These are phyloP conservation scores for Odocoileus hemionus DNA, from an alignment of 2,113 vertebrate species.

Conservation along the genomic window DNA sequence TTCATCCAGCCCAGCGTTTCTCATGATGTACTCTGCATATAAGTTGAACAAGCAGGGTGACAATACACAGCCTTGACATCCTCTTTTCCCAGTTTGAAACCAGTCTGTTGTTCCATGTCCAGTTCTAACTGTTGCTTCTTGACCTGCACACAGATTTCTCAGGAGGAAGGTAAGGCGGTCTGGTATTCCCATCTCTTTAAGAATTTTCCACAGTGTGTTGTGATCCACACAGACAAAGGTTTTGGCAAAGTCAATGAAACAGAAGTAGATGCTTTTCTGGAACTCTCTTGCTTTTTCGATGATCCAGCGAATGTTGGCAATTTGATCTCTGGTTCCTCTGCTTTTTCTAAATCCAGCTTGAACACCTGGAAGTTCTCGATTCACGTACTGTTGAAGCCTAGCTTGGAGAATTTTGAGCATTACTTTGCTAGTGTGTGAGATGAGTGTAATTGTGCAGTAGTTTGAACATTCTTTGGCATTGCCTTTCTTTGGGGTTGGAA, in stretches of 20 bases:
- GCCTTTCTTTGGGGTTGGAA: background rate
- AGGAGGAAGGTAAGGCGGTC: background rate
- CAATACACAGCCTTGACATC: background rate
- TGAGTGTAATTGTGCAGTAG: background rate
- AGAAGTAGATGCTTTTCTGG: background rate
- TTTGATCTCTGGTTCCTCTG: background rate
- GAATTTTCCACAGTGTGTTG: background rate
- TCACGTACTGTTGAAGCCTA: background rate
- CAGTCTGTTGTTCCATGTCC: background rate
- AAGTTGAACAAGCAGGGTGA: background rate
- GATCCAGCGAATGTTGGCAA: background rate
- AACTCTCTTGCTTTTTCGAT: background rate
- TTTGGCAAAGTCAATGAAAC: background rate
- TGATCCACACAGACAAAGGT: background rate
- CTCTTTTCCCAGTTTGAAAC: background rate
- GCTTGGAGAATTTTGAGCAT: background rate
- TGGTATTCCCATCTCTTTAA: background rate
- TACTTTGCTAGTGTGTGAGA: background rate
- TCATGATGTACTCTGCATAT: background rate
- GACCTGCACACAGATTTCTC: background rate
- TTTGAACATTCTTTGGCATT: background rate
- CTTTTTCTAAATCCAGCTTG: background rate
- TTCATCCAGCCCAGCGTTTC: background rate
- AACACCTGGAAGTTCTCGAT: background rate
- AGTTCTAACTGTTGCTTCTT: background rate